Evolutionary conservation across 2,797 vertebrate species (phyloP).

Genomic region (Anableps anableps): DNA sequence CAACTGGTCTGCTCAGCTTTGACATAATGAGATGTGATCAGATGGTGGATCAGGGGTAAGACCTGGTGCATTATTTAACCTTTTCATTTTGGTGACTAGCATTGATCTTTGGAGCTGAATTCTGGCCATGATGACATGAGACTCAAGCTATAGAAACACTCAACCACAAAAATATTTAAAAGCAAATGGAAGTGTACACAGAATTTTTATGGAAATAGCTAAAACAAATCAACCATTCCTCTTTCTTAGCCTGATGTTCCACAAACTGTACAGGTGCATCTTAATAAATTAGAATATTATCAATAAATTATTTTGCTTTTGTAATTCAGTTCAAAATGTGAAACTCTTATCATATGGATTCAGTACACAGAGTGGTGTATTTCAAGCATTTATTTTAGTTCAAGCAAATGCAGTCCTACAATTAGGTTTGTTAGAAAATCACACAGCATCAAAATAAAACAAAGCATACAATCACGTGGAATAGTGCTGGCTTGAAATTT

Average conservation of each 20-base stretch:
- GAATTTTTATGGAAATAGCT: constrained; percentile 22
- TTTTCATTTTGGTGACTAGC: constrained; percentile 24
- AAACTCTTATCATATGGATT: not conserved
- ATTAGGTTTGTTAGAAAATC: not conserved
- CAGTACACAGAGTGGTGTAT: not conserved
- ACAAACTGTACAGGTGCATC: not conserved
- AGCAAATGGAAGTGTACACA: not conserved
- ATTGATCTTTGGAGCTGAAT: constrained; percentile 20
- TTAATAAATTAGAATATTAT: not conserved
- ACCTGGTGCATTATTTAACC: constrained; percentile 22
- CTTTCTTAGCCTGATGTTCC: constrained; percentile 1
- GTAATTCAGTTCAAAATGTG: not conserved
- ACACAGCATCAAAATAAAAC: not conserved
- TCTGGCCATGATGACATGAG: not conserved
- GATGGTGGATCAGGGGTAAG: constrained; percentile 31
- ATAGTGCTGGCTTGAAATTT: not conserved
- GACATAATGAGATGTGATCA: constrained; percentile 35
- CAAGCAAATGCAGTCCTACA: not conserved
- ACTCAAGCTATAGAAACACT: constrained; percentile 8
- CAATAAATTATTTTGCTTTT: not conserved
- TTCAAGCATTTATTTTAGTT: not conserved
- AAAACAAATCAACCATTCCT: constrained; percentile 20
- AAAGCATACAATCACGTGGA: not conserved
- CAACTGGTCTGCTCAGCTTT: constrained; percentile 42
- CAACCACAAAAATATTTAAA: not conserved